Evolutionary conservation across 2,797 vertebrate species (phyloP).

Genomic region (Pelochelys cantorii): DNA sequence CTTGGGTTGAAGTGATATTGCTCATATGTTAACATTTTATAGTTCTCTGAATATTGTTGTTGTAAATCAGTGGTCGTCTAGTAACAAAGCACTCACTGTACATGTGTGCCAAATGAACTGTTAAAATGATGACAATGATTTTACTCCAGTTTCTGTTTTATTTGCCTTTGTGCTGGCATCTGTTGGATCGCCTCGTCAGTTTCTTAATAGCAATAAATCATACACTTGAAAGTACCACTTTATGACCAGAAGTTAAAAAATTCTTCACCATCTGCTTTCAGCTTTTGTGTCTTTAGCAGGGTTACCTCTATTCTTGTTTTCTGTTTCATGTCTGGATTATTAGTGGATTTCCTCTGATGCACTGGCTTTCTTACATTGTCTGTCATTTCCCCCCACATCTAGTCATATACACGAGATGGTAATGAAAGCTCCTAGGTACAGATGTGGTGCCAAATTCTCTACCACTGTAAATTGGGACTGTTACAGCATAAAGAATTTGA

Average conservation of each 20-base stretch:
- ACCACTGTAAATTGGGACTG: neutral
- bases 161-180: conserved; percentile 17
- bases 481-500: neutral
- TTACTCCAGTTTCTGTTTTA: neutral
- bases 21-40: neutral
- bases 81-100: neutral
- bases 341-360: conserved; percentile 26
- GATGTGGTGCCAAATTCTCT: neutral
- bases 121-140: neutral
- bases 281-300: neutral
- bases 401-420: neutral
- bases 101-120: neutral
- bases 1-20: neutral
- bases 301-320: neutral
- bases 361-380: neutral
- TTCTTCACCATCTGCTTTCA: neutral
- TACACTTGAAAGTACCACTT: neutral
- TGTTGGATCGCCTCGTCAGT: conserved; percentile 46
- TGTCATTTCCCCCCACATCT: neutral
- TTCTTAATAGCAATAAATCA: conserved; percentile 42
- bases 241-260: neutral
- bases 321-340: conserved; percentile 14
- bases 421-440: neutral
- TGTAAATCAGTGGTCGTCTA: neutral
- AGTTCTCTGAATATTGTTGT: neutral